Evolutionary conservation across 1,140 invertebrate genomes (phyloP).

Genomic region (Psilanteris sp.): DNA sequence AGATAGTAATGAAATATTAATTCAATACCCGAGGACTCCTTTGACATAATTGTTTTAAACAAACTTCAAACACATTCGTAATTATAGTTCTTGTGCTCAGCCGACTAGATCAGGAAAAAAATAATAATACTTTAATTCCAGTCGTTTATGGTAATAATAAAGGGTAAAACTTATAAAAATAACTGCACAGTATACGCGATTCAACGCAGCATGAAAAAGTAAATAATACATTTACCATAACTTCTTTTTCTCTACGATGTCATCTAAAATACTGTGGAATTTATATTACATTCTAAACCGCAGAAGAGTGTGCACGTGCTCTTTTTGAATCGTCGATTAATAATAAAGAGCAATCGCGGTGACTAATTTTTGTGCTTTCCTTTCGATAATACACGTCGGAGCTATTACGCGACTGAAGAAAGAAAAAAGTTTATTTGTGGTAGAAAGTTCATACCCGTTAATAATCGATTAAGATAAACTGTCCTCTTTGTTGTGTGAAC

Average conservation of each 20-base stretch:
- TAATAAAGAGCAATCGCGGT: conserved; percentile 30
- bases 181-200: conserved; percentile 3
- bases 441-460: conserved; percentile 65
- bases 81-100: conserved; percentile 1
- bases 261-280: conserved; percentile 34
- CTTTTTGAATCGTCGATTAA: conserved; percentile 31
- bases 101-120: conserved; percentile 11
- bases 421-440: conserved; percentile 51
- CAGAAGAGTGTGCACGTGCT: conserved; percentile 20
- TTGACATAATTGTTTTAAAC: conserved; percentile 20
- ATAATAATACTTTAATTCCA: conserved; percentile 23
- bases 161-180: conserved; percentile 20
- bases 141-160: not conserved
- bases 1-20: conserved; percentile 2
- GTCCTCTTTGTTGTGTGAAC: conserved; percentile 68
- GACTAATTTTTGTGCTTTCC: conserved; percentile 31
- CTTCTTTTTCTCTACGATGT: conserved; percentile 21
- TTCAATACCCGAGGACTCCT: not conserved
- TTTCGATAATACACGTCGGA: conserved; percentile 27
- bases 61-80: conserved; percentile 5
- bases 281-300: conserved; percentile 48
- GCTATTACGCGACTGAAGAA: conserved; percentile 23
- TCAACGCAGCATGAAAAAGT: conserved; percentile 6
- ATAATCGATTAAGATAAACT: conserved; percentile 76
- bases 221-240: conserved; percentile 29